Base-by-base conservation (phyloP, 2,888 invertebrate species). In the Tenthredo mesomela region DNA sequence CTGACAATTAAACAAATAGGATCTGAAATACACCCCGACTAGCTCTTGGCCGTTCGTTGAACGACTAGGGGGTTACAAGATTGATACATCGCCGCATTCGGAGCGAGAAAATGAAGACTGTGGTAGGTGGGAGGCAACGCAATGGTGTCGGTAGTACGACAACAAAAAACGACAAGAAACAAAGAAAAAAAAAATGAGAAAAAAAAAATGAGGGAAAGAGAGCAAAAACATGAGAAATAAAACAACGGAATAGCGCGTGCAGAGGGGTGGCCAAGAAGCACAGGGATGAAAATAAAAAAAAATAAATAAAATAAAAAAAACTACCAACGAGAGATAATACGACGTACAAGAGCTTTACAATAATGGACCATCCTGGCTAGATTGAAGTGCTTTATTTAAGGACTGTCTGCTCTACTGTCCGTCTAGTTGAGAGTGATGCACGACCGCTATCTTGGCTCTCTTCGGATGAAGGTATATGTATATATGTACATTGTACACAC, bases 1-100 rank as follows among this genome's bases (percentile, higher is more conserved):
- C 61, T 61, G 80, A 80, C 82, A 82, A 82, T 82, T 67, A 67
- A 43, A 47, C 43, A 82, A 82, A 82, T 33, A 43, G 82, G 65
- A 82, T 47, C 47, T 21, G 67, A 82, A 80, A 67, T 50, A 7
- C 67, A 47, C 18, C 67, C 21, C 50, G 21, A 80, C 80, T 12
- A 58, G 29, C 29, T 61, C 40, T 80, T 37, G 37, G 37, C 77
- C 67, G 65, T 67, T 47, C 67, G 37, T 21, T 4, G 18, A 12
- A 1, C 21, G 33, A 33, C 6, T 12, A n/a, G 21, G 15, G 80
- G 77, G 40, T 15, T 61, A 37, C 50, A 61, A 82, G 82, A 82
- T 82, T 82, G 82, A 82, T 82, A 82, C 82, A 82, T 82, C 67
- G 9, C 33, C 7, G 82, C 50, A 47, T 21, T 47, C 67, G 29